phyloP scores from a whole-genome alignment of 2,113 vertebrate genomes.

The Galbula dea region DNA sequence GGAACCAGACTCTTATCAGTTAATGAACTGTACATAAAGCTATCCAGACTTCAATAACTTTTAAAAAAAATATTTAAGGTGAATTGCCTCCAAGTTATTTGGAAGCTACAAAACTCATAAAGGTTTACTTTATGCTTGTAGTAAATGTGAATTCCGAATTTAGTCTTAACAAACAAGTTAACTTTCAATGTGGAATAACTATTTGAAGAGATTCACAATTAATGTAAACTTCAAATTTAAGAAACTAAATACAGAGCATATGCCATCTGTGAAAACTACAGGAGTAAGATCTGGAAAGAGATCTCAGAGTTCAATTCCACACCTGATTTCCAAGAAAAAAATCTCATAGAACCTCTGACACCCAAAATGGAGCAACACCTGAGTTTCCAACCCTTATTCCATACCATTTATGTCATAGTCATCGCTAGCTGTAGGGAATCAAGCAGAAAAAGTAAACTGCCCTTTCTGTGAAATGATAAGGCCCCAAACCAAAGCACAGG shows the following conservation, averaged over 20 bases:
- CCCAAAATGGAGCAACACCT: too few relatives aligned
- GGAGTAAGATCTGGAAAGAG: background rate
- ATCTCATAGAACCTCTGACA: background rate
- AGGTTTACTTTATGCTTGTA: background rate
- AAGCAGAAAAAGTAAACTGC: too few relatives aligned
- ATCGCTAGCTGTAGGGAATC: too few relatives aligned
- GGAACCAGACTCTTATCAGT: background rate
- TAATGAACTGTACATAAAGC: background rate
- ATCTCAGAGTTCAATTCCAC: background rate
- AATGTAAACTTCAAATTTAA: background rate
- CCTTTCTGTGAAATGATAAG: too few relatives aligned
- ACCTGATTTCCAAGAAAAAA: background rate
- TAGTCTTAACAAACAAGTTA: background rate
- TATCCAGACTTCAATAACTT: background rate
- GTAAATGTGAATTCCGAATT: background rate
- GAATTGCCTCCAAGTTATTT: background rate
- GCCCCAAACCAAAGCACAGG: too few relatives aligned
- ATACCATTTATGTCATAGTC: too few relatives aligned
- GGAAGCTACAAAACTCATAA: background rate
- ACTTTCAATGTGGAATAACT: background rate
- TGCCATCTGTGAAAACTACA: background rate
- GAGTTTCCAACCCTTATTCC: too few relatives aligned
- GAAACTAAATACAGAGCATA: background rate
- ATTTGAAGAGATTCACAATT: background rate
- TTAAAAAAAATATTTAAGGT: background rate